Percentiles rank a stretch among this genome's conserved stretches.
phyloP scores from a whole-genome alignment of 1,140 invertebrate species.

The Conus betulinus region DNA sequence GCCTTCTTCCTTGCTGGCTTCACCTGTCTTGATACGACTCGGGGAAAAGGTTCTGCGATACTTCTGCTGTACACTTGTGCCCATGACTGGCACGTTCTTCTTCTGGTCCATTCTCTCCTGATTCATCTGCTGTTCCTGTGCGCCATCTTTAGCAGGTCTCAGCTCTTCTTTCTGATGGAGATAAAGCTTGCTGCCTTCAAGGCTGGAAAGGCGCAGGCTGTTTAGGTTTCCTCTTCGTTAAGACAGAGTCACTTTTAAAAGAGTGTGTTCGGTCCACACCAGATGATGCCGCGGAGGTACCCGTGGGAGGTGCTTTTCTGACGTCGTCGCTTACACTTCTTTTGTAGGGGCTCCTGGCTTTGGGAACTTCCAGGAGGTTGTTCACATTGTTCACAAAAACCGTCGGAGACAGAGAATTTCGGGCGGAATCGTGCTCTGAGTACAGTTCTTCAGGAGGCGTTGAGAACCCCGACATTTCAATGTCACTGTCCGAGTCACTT shows the following conservation, averaged over 20 bases:
- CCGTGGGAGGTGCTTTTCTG: no score
- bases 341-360: not conserved
- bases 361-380: slow-evolving; percentile 30
- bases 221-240: slow-evolving; percentile 2
- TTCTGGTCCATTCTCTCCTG: slow-evolving; percentile 22
- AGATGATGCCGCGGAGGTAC: not conserved
- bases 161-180: not conserved
- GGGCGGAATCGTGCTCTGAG: not conserved
- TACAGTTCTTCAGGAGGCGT: slow-evolving; percentile 45
- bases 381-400: not conserved
- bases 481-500: slow-evolving; percentile 31
- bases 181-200: not conserved
- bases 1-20: not conserved
- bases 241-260: not conserved
- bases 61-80: slow-evolving; percentile 40
- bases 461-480: slow-evolving; percentile 40
- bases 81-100: slow-evolving; percentile 46
- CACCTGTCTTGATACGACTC: not conserved
- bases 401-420: not conserved
- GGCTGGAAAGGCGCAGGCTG: not conserved
- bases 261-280: not conserved
- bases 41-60: slow-evolving; percentile 50
- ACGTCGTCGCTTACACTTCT: slow-evolving; percentile 9
- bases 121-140: not conserved
- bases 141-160: not conserved